Evolutionary conservation across 2,888 invertebrate species (phyloP).

Genomic region (Epicampocera succincta): DNA sequence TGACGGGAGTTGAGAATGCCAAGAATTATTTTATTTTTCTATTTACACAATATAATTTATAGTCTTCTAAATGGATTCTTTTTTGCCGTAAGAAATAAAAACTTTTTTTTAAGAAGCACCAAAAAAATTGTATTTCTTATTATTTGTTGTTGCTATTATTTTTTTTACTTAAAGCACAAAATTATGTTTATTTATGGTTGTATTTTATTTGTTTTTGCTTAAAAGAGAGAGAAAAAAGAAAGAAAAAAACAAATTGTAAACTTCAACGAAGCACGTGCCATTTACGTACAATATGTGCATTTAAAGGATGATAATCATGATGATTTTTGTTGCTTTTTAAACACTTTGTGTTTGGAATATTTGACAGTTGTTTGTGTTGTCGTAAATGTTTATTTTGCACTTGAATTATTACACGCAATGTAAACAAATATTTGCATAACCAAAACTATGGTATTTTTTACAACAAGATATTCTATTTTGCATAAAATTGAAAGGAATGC

Average conservation of each 20-base stretch:
- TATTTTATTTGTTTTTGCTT: slow-evolving; percentile 25
- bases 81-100: slow-evolving; percentile 6
- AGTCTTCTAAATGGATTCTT: too few relatives aligned
- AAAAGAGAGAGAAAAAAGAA: slow-evolving; percentile 4
- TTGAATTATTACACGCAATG: slow-evolving; percentile 69
- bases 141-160: neutral
- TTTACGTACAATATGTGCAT: slow-evolving; percentile 38
- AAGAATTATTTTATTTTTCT: too few relatives aligned
- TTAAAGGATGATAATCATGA: slow-evolving; percentile 51
- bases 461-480: slow-evolving; percentile 49
- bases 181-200: slow-evolving; percentile 17
- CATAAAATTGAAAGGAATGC: slow-evolving; percentile 57
- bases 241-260: neutral
- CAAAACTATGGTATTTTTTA: slow-evolving; percentile 18
- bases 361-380: slow-evolving; percentile 29
- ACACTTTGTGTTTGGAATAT: slow-evolving; percentile 16
- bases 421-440: slow-evolving; percentile 69
- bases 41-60: too few relatives aligned
- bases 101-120: slow-evolving; percentile 21
- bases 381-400: slow-evolving; percentile 65
- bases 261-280: slow-evolving; percentile 62
- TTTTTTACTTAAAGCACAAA: slow-evolving; percentile 19
- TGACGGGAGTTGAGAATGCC: neutral
- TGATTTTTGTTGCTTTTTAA: slow-evolving; percentile 11
- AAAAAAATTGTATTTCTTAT: neutral